phyloP scores from a whole-genome alignment of 2,113 vertebrate species.

The Elaphurus davidianus region DNA sequence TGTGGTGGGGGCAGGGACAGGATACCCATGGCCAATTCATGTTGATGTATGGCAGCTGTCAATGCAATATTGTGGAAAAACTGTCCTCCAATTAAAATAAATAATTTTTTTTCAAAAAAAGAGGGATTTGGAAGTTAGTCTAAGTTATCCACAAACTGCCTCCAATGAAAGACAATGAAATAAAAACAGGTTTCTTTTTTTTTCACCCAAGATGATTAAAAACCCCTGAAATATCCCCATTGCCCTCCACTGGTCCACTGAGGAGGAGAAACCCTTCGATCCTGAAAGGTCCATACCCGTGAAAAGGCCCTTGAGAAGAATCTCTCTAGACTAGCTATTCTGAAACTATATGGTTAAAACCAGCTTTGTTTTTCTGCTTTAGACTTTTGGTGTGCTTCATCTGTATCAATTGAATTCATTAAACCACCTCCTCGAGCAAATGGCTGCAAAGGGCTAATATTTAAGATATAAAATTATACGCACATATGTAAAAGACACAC shows the following conservation, averaged over 20 bases:
- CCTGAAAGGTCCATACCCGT: background rate
- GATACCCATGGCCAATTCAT: background rate
- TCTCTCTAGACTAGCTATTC: background rate
- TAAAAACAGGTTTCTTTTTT: background rate
- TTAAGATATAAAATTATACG: background rate
- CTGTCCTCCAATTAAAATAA: background rate
- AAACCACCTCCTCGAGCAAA: background rate
- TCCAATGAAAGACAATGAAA: constrained; percentile 34
- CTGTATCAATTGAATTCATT: background rate
- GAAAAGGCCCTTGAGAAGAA: background rate
- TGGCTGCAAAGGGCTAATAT: background rate
- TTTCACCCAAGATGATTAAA: constrained; percentile 19
- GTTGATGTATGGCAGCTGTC: background rate
- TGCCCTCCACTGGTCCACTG: background rate
- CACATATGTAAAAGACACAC: background rate
- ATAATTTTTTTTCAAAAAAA: background rate
- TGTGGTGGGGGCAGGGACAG: background rate
- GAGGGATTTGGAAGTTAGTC: background rate
- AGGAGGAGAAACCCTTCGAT: background rate
- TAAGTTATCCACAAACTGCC: constrained; percentile 24
- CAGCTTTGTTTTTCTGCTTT: constrained; percentile 21
- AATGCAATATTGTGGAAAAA: background rate
- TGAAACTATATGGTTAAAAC: background rate
- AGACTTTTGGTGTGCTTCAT: background rate
- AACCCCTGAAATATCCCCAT: background rate